Base-by-base conservation (phyloP, 2,113 vertebrate species). In the Entosphenus tridentatus region DNA sequence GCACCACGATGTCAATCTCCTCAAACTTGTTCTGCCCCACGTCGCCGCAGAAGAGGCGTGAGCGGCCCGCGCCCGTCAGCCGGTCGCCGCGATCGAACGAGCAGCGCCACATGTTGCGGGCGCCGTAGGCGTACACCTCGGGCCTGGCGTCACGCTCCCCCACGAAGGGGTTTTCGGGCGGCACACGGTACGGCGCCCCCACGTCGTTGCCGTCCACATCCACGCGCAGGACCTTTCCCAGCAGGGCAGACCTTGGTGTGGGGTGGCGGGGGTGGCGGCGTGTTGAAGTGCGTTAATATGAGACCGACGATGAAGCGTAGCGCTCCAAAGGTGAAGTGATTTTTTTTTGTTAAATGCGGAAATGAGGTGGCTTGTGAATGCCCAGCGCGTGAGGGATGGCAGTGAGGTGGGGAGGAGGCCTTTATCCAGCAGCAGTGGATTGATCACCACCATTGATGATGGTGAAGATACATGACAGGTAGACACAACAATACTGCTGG, bases 81-180 rank as follows among this genome's bases (percentile, higher is more conserved):
- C 81, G 81, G 57, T 96, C 87, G 0, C 92, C 92, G 16, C 85
- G 79, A 69, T 97, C 90, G 39, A 96, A 89, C 0, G 92, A 96
- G 76, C 90, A 97, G 71, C 92, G 83, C 92, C 92, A 97, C 92
- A 95, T 95, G 72, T 97, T 97, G 12, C 92, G 85, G 54, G 87
- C 87, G 1, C 92, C 92, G 0, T 87, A 88, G 0, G 92, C 90
- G 10, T 80, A 97, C 71, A 97, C 72, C 72, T 97, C 92, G 0
- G 89, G 89, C 1, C 89, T 84, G 3, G 89, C 86, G 0, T 70
- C 57, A 0, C 72, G 76, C 56, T 90, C 82, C 0, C 73, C 56
- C 14, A 83, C 39, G 18, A 96, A 97, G 0, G 92, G 92, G 75
- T 97, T 97, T 77, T 91, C 87, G 0, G 78, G 75, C 6, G 92